Base-by-base conservation (phyloP, 2,797 vertebrate genomes). In the Notoglanidium macrostoma region DNA sequence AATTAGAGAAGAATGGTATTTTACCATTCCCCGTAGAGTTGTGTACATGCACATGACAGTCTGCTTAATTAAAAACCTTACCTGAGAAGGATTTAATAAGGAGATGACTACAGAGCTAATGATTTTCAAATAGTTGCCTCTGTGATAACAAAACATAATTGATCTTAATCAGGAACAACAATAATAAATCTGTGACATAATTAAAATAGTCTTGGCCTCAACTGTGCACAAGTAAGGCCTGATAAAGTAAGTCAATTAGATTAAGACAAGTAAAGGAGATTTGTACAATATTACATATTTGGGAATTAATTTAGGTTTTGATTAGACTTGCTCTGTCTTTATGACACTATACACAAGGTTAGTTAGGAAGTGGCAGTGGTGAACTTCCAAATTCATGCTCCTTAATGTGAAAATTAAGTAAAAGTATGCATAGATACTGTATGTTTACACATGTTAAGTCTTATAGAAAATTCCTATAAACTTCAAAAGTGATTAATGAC, bases 141-240 rank as follows among this genome's bases (percentile, higher is more conserved):
- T 79, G 73, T 84, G 88, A 88, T 83, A 86, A 82, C 54, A 32
- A 86, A 86, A 83, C 77, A 70, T 88, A 88, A 84, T 86, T 86
- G 85, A 88, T 88, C 85, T 79, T 84, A 76, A 88, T 84, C 88
- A 86, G 57, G 65, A 85, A 84, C 61, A 84, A 83, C 82, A 86
- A 86, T 57, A 44, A 35, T 46, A 88, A 84, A 86, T 73, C 19
- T 23, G 49, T 61, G 80, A 84, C 80, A 82, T 86, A 73, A 84
- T 86, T 88, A 78, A 88, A 86, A 86, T 78, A 77, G 73, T 72
- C 51, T 79, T 79, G 54, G 72, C 17, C 63, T 83, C 70, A 83
- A 82, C 67, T 88, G 57, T 78, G 77, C 76, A 76, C 49, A 63
- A 83, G 74, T 40, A 61, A 76, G 51, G 54, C 63, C 79, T 73